These are phyloP conservation scores for Phrynocephalus forsythii DNA, from an alignment of 2,797 vertebrate species.

Conservation along the genomic window DNA sequence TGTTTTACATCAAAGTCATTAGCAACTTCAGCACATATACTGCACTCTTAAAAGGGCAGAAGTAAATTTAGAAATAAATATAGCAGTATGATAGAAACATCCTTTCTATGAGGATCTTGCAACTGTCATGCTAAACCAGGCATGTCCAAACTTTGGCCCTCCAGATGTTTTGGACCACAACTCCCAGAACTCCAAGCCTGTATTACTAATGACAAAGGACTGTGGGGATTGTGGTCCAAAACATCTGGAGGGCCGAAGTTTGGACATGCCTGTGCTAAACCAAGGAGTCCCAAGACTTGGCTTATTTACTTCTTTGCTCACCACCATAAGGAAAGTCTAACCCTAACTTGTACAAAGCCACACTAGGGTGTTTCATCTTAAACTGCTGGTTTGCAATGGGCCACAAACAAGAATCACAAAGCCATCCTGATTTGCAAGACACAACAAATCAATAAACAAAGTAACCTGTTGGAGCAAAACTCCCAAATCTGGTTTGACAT, in stretches of 20 bases:
- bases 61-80: background rate
- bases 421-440: background rate
- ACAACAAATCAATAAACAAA: background rate
- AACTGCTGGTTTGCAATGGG: background rate
- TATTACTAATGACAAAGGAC: no score
- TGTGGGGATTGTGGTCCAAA: no score
- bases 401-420: background rate
- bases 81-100: background rate
- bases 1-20: background rate
- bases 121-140: background rate
- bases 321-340: background rate
- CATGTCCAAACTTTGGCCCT: background rate
- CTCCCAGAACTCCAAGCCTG: no score
- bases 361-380: background rate
- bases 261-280: background rate
- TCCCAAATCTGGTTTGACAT: background rate
- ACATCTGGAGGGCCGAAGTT: no score
- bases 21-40: background rate
- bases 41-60: background rate
- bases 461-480: background rate
- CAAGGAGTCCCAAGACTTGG: background rate
- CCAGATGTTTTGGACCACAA: no score
- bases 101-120: background rate
- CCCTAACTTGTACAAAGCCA: background rate
- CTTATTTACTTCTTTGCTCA: background rate